A percentile compares a stretch with the other conserved stretches of the same genome.
These are phyloP conservation scores for Collichthys lucidus DNA, from an alignment of 2,113 vertebrate species.

Conservation along the genomic window DNA sequence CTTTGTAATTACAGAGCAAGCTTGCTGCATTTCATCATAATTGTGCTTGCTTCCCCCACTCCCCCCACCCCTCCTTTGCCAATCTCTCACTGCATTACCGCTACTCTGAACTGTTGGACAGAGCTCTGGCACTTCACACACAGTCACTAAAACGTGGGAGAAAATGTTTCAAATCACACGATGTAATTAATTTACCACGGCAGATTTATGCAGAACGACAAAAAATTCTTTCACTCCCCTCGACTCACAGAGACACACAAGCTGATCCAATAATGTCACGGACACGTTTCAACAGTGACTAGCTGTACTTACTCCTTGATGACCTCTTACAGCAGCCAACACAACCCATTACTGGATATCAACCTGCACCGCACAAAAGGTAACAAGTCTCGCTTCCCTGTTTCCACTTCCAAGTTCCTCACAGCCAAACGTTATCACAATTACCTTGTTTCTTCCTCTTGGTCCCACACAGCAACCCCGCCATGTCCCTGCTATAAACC, in stretches of 20 bases:
- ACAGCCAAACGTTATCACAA: constrained; percentile 26
- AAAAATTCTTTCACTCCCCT: neutral
- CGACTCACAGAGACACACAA: neutral
- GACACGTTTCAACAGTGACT: neutral
- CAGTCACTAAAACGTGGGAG: constrained; percentile 8
- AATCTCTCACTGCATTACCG: constrained; percentile 45
- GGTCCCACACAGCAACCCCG: constrained; percentile 88
- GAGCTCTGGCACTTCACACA: constrained; percentile 25
- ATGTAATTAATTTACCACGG: neutral
- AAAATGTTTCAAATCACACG: constrained; percentile 5
- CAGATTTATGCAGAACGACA: neutral
- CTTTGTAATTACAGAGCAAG: constrained; percentile 72
- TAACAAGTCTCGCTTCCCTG: constrained; percentile 54
- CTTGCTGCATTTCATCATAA: constrained; percentile 72
- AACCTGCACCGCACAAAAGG: constrained; percentile 31
- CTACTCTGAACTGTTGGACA: constrained; percentile 15
- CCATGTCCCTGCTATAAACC: constrained; percentile 79
- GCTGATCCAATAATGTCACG: neutral
- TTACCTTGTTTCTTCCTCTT: constrained; percentile 90
- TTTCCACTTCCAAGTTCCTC: constrained; percentile 56
- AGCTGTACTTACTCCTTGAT: constrained; percentile 4
- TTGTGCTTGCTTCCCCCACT: constrained; percentile 72
- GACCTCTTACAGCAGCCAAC: neutral
- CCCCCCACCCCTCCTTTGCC: neutral
- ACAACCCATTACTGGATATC: constrained; percentile 12